Percentiles rank a stretch among this genome's conserved stretches.
phyloP scores from a whole-genome alignment of 2,113 vertebrate genomes.

The Pluvialis apricaria region DNA sequence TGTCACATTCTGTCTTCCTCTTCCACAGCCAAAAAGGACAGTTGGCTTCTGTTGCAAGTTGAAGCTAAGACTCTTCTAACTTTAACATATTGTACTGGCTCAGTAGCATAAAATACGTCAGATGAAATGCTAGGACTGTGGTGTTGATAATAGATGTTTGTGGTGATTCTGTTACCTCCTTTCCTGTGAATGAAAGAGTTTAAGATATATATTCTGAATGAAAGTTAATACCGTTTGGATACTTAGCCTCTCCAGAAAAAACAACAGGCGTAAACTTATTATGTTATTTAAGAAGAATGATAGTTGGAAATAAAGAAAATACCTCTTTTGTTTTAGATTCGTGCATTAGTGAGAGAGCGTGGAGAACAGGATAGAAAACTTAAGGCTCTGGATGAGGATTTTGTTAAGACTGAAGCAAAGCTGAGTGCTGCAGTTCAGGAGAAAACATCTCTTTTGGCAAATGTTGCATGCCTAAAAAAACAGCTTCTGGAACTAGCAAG shows the following conservation, averaged over 20 bases:
- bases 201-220: neutral
- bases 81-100: neutral
- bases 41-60: neutral
- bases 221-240: neutral
- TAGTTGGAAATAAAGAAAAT: neutral
- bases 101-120: neutral
- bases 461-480: slow-evolving; percentile 83
- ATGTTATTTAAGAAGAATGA: neutral
- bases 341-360: slow-evolving; percentile 83
- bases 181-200: neutral
- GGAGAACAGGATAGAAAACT: slow-evolving; percentile 84
- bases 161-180: neutral
- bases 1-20: fast-evolving
- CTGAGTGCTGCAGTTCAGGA: slow-evolving; percentile 82
- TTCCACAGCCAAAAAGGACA: neutral
- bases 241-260: neutral
- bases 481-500: slow-evolving; percentile 85
- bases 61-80: neutral
- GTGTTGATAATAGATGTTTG: neutral
- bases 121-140: neutral
- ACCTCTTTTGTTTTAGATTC: slow-evolving; percentile 74
- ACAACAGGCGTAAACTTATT: neutral
- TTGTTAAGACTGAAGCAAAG: slow-evolving; percentile 85
- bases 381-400: slow-evolving; percentile 80
- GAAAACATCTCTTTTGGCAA: slow-evolving; percentile 83